Percentiles rank a stretch among this genome's conserved stretches.
phyloP scores from a whole-genome alignment of 2,888 invertebrate genomes.

The Chloromyia formosa region DNA sequence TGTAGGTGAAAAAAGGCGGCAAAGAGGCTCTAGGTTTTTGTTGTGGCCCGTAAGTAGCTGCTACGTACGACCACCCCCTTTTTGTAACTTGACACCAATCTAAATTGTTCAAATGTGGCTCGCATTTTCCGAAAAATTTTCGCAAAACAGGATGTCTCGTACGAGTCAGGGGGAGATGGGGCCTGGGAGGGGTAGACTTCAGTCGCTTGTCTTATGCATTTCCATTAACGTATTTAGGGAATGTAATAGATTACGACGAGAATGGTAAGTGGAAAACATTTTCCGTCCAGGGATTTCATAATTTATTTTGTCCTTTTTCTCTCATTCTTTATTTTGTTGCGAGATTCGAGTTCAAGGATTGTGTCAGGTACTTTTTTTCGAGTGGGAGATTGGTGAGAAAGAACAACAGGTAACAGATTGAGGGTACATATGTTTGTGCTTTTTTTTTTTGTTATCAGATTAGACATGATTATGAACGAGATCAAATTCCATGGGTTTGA shows the following conservation, averaged over 20 bases:
- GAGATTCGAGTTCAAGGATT: neutral
- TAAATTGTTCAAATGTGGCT: constrained; percentile 48
- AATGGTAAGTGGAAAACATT: constrained; percentile 2
- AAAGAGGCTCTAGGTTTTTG: constrained; percentile 18
- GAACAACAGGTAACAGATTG: neutral
- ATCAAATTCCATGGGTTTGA: too few species aligned
- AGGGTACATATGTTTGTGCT: too few species aligned
- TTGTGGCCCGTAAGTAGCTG: constrained; percentile 12
- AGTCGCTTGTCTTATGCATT: constrained; percentile 17
- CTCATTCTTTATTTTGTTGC: neutral
- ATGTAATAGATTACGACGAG: neutral
- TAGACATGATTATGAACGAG: too few species aligned
- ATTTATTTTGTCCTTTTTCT: constrained; percentile 12
- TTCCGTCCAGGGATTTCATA: constrained; percentile 7
- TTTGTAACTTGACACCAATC: constrained; percentile 61
- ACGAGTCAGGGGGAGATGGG: neutral
- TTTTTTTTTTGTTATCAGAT: too few species aligned
- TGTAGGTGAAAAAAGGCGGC: too few species aligned
- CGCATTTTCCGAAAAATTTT: constrained; percentile 32
- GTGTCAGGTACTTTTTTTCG: constrained; percentile 8
- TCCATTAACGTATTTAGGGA: constrained; percentile 21
- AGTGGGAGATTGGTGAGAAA: neutral
- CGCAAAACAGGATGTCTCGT: constrained; percentile 5
- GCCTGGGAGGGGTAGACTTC: too few species aligned
- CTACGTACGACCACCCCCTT: constrained; percentile 35